Evolutionary conservation across 2,888 invertebrate genomes (phyloP), one percentile per base, ranked within the genome.

Genomic region (Colletes collaris): DNA sequence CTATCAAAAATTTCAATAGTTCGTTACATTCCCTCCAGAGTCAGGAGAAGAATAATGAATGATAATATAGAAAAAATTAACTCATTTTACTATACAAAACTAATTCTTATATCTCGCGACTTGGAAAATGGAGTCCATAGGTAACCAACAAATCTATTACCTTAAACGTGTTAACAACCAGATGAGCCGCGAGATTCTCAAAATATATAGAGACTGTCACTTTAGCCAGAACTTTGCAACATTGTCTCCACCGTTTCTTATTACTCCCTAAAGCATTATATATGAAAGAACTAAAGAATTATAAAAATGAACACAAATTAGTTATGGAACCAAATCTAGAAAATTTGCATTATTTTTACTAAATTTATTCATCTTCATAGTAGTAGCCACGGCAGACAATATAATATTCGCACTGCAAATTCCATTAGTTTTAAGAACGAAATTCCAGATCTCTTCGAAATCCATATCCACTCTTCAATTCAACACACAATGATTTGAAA

Each of bases 241-340:
- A 72, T 72, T 16, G 65, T 72, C n/a, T 72, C n/a, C 72, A 46
- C 65, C 65, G 13, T 44, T 72, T 8, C 44, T 72, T 19, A 59
- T 59, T n/a, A 72, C 72, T 13, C n/a, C 72, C 59, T n/a, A 72
- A 53, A 35, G 66, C 53, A 44, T 35, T 66, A 2, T 60, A 46
- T 53, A 65, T 66, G 59, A 59, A 60, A 66, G n/a, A n/a, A n/a
- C n/a, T n/a, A n/a, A n/a, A n/a, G n/a, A n/a, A n/a, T n/a, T n/a
- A n/a, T n/a, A n/a, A n/a, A n/a, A n/a, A n/a, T n/a, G n/a, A n/a
- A n/a, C n/a, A n/a, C n/a, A n/a, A n/a, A n/a, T n/a, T n/a, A n/a
- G n/a, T n/a, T n/a, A n/a, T n/a, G n/a, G n/a, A n/a, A n/a, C n/a
- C n/a, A n/a, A n/a, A n/a, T n/a, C n/a, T n/a, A n/a, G n/a, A n/a